Conservation (phyloP, 1,140 invertebrate genomes). For the Scaptodrosophila lebanonensis region DNA sequence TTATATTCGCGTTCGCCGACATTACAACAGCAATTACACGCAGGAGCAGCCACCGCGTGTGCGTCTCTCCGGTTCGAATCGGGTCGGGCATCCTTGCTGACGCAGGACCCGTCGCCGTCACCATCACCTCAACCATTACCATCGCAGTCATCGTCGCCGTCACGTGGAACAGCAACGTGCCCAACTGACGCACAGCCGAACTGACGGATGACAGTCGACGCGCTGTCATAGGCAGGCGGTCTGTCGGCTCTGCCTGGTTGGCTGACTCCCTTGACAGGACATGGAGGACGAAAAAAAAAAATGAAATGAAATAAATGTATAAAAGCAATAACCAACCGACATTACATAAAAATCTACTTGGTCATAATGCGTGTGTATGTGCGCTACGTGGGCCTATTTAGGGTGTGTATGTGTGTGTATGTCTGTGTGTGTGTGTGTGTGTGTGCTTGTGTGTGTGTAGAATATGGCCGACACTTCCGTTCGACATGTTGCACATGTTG, state of each 20-base stretch:
- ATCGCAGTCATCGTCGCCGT: constrained; percentile 50
- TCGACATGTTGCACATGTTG: constrained; percentile 74
- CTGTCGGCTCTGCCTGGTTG: background rate
- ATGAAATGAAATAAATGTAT: constrained; percentile 74
- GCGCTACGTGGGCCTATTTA: constrained; percentile 64
- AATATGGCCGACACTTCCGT: constrained; percentile 75
- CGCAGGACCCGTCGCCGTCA: background rate
- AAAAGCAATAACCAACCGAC: constrained; percentile 72
- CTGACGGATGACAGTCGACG: constrained; percentile 6
- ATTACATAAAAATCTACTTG: constrained; percentile 76
- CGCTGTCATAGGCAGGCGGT: constrained; percentile 4
- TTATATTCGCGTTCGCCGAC: constrained; percentile 72
- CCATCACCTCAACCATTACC: constrained; percentile 11
- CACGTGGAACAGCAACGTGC: constrained; percentile 68
- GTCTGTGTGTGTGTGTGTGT: constrained; percentile 29
- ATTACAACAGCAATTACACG: constrained; percentile 74
- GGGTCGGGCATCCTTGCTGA: background rate
- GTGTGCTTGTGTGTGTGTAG: constrained; percentile 37
- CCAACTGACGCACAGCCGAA: constrained; percentile 39
- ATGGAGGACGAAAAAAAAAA: constrained; percentile 32
- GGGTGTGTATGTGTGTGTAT: constrained; percentile 29
- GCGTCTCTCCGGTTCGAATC: constrained; percentile 10
- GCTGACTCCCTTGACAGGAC: background rate
- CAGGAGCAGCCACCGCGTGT: constrained; percentile 48
- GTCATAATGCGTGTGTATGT: constrained; percentile 48